Evolutionary conservation across 2,113 vertebrate genomes (phyloP).

Genomic region (Cyphomyrus plagiostoma): DNA sequence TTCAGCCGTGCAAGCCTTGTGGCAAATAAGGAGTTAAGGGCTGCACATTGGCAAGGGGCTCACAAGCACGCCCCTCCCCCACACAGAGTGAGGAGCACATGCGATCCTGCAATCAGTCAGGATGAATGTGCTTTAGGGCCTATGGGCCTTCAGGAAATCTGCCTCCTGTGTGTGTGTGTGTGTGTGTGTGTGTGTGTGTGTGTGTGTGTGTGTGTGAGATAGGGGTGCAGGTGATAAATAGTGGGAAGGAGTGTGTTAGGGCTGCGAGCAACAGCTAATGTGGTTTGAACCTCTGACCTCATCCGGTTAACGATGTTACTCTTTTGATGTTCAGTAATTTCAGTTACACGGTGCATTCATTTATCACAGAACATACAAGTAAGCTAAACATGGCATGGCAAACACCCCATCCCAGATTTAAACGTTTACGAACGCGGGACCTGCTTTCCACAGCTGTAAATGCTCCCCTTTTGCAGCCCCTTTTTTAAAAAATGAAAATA

Average conservation of each 20-base stretch:
- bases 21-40: constrained; percentile 12
- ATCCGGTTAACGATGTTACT: background rate
- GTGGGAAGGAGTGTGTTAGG: background rate
- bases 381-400: background rate
- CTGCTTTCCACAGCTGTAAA: background rate
- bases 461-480: background rate
- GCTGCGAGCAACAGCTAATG: background rate
- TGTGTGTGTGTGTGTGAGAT: background rate
- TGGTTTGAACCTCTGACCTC: background rate
- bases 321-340: background rate
- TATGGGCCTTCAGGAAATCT: background rate
- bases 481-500: background rate
- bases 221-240: background rate
- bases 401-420: background rate
- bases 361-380: background rate
- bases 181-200: background rate
- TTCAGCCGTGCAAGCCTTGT: background rate
- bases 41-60: background rate
- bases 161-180: background rate
- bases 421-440: background rate
- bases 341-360: background rate
- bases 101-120: background rate
- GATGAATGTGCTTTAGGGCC: background rate
- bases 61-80: background rate
- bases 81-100: background rate